These are phyloP conservation scores for Phylloscopus trochiloides DNA, from an alignment of 2,113 vertebrate genomes.

Conservation along the genomic window DNA sequence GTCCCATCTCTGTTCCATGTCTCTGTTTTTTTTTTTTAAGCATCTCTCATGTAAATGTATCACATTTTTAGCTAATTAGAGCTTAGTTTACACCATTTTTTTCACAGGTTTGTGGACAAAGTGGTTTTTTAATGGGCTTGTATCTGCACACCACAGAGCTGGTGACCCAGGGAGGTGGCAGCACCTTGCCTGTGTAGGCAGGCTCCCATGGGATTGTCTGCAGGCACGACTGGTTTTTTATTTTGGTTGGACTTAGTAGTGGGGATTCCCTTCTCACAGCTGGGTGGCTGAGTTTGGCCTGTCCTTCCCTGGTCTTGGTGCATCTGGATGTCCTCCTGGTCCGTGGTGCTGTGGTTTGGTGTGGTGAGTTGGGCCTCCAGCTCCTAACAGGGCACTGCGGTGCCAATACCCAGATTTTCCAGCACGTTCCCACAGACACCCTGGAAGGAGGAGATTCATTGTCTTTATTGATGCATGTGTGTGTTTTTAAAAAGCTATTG, in stretches of 20 bases:
- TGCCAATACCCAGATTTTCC: not conserved
- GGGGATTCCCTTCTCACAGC: not conserved
- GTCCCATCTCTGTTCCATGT: not conserved
- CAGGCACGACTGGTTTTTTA: accelerated
- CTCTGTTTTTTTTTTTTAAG: not conserved
- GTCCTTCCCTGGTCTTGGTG: accelerated
- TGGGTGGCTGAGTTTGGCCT: not conserved
- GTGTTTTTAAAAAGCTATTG: not conserved
- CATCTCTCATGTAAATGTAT: not conserved
- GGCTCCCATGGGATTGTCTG: not conserved
- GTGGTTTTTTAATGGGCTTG: not conserved
- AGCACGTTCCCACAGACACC: not conserved
- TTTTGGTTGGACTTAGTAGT: not conserved
- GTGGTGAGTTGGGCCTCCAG: not conserved
- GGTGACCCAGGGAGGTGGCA: not conserved
- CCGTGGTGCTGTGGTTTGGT: accelerated
- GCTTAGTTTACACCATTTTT: not conserved
- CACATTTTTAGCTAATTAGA: not conserved
- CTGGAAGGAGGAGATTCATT: not conserved
- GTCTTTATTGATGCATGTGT: not conserved
- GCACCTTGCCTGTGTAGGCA: accelerated
- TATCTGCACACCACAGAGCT: not conserved
- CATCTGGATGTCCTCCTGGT: not conserved
- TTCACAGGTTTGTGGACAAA: not conserved
- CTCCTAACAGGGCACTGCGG: accelerated